Conservation (phyloP, 2,797 vertebrate genomes). For the Melanotaenia maccullochi region DNA sequence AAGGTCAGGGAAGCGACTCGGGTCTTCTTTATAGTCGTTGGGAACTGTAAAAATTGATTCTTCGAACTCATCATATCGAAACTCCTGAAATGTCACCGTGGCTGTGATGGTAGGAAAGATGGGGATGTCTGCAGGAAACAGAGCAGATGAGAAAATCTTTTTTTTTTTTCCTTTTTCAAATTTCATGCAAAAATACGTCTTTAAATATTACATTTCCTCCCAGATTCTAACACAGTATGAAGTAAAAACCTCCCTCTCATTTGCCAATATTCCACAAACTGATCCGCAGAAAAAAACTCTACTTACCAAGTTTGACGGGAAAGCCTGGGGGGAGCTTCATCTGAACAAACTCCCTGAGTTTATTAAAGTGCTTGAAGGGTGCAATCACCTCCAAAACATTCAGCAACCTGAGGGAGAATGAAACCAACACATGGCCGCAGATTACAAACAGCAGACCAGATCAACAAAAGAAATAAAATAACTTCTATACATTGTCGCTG, state of each 20-base stretch:
- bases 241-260: background rate
- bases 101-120: slow-evolving; percentile 99
- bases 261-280: background rate
- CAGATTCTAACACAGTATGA: background rate
- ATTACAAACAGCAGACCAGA: background rate
- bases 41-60: slow-evolving; percentile 93
- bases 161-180: background rate
- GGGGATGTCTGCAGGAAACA: slow-evolving; percentile 87
- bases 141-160: background rate
- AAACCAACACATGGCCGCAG: background rate
- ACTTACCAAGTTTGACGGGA: slow-evolving; percentile 95
- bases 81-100: slow-evolving; percentile 99
- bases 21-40: slow-evolving; percentile 97
- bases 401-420: slow-evolving; percentile 86
- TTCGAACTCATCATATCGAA: slow-evolving; percentile 94
- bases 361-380: slow-evolving; percentile 99
- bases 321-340: slow-evolving; percentile 99
- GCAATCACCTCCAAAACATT: slow-evolving; percentile 99
- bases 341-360: slow-evolving; percentile 99
- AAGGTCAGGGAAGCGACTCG: slow-evolving; percentile 97
- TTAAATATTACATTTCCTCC: background rate
- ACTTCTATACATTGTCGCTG: background rate
- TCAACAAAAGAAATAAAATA: background rate
- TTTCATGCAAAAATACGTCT: background rate
- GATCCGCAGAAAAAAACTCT: background rate